Conservation (phyloP, 2,113 vertebrate species). For the Xenus cinereus region DNA sequence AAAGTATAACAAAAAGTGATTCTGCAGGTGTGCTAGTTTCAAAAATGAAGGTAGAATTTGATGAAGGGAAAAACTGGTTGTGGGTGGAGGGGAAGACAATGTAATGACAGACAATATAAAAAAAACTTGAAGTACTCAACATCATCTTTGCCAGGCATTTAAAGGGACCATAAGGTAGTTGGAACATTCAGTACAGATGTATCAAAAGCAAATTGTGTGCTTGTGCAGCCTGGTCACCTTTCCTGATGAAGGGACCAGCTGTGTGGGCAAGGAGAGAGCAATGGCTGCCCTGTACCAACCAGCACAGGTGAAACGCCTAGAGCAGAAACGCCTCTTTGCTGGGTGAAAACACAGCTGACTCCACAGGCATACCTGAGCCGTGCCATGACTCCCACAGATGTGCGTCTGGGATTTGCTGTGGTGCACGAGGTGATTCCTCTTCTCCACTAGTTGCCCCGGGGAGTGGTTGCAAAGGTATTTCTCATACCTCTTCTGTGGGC, state of each 20-base stretch:
- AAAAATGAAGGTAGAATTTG: not conserved
- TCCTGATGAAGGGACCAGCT: not conserved
- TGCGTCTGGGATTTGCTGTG: not conserved
- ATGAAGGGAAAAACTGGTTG: not conserved
- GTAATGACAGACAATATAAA: not conserved
- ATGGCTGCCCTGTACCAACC: not conserved
- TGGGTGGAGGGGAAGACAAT: fast-evolving
- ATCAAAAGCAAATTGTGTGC: not conserved
- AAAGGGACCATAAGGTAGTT: not conserved
- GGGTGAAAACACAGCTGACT: not conserved
- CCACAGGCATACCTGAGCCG: not conserved
- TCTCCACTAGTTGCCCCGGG: not conserved
- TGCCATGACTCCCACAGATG: not conserved
- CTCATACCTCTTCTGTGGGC: not conserved
- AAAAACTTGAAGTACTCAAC: not conserved
- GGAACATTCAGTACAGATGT: not conserved
- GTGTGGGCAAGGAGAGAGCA: not conserved
- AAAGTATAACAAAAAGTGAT: not conserved
- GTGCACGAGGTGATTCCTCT: not conserved
- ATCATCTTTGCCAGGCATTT: not conserved
- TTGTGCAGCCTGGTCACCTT: not conserved
- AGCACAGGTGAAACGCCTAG: not conserved
- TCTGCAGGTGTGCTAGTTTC: not conserved
- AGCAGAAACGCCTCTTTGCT: not conserved
- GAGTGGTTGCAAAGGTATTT: constrained; percentile 13